Base-by-base conservation (phyloP, 2,113 vertebrate species). In the Cromileptes altivelis region DNA sequence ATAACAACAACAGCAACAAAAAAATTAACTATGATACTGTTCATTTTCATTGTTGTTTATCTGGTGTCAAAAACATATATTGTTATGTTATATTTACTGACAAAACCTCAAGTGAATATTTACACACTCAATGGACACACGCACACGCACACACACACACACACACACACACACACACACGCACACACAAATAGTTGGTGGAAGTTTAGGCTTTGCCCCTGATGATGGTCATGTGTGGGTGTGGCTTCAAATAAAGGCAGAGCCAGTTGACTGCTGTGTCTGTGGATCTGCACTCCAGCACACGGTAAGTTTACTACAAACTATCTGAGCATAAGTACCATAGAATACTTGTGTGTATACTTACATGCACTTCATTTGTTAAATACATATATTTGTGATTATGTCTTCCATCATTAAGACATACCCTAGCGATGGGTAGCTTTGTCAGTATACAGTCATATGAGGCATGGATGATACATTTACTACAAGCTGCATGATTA, bases 171-270 rank as follows among this genome's bases (percentile, higher is more conserved):
- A 42, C 10, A 42, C 10, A 42, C 5, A 40, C 37, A 40, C 37
- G 8, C 8, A 40, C 37, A 40, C 25, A 18, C 23, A 30, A 21
- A 21, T 62, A 2, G 2, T 11, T 14, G 21, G 47, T 42, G 13
- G n/a, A 33, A 52, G 42, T 40, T 62, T 1, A 69, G 55, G 63
- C 63, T 40, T 65, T 27, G 50, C 73, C 71, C 52, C 11, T 33
- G 37, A 33, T 37, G 72, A 67, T 49, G 56, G 15, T 3, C 23
- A 19, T 19, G 42, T 45, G 42, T 45, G 42, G 70, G 70, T 30
- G 53, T 52, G 55, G 58, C 69, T 74, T 52, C 2, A 25, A 42
- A 65, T 81, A 89, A 73, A 86, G 42, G 10, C 30, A 25, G 30
- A 69, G 11, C 4, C 23, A 18, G 42, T 12, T 52, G 21, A 21